Percentiles rank a stretch among this genome's conserved stretches.
Evolutionary conservation across 2,113 vertebrate genomes (phyloP).

Genomic region (Anoplopoma fimbria): DNA sequence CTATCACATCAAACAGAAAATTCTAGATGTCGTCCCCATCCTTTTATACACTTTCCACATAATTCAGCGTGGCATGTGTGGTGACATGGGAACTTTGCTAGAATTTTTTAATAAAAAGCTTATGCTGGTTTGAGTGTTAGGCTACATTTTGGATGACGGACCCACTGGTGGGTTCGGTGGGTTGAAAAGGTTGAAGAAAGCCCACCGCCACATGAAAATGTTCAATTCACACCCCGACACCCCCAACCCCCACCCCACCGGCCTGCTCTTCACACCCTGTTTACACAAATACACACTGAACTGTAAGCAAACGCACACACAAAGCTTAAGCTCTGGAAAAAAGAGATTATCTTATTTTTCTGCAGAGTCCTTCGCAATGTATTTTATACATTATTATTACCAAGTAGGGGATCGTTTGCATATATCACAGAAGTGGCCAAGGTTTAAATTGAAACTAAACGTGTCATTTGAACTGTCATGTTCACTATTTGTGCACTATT

Average conservation of each 20-base stretch:
- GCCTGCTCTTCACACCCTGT: conserved; percentile 26
- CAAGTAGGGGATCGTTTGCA: background rate
- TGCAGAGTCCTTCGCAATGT: too few relatives aligned
- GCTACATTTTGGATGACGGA: conserved; percentile 24
- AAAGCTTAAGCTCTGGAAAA: background rate
- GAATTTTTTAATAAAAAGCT: conserved; percentile 32
- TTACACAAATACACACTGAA: conserved; percentile 42
- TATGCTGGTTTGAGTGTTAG: conserved; percentile 24
- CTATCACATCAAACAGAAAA: conserved; percentile 50
- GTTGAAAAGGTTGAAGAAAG: conserved; percentile 57
- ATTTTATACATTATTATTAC: background rate
- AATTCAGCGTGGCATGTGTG: conserved; percentile 46
- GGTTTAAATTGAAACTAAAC: background rate
- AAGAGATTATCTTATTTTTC: background rate
- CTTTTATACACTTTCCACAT: conserved; percentile 30
- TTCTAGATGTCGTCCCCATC: conserved; percentile 29
- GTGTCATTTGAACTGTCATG: background rate
- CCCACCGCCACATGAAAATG: conserved; percentile 19
- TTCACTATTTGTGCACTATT: background rate
- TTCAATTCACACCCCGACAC: conserved; percentile 22
- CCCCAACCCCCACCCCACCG: background rate
- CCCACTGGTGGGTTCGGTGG: conserved; percentile 18
- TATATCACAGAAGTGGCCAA: background rate
- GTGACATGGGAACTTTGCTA: conserved; percentile 46
- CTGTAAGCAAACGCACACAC: background rate